phyloP scores from a whole-genome alignment of 1,140 invertebrate species.

The Drosophila aff. region DNA sequence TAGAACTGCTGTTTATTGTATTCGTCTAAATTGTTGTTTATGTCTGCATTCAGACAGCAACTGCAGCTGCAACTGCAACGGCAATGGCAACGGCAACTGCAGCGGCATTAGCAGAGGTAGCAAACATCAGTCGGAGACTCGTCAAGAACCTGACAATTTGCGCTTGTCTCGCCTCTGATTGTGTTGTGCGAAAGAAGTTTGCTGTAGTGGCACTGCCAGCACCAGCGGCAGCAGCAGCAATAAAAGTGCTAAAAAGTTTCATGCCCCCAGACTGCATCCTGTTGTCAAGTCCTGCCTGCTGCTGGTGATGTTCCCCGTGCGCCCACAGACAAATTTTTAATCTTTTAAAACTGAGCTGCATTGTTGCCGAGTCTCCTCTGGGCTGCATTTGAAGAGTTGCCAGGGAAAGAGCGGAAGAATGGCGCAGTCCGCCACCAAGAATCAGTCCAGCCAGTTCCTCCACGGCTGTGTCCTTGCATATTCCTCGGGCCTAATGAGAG shows the following conservation, averaged over 20 bases:
- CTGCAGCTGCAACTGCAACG: slow-evolving; percentile 39
- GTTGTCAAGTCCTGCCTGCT: slow-evolving; percentile 47
- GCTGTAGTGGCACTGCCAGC: slow-evolving; percentile 23
- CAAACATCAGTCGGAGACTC: slow-evolving; percentile 38
- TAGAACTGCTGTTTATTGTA: slow-evolving; percentile 44
- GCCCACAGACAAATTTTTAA: slow-evolving; percentile 66
- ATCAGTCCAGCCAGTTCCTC: slow-evolving; percentile 5
- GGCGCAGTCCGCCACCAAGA: slow-evolving; percentile 26
- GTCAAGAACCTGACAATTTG: slow-evolving; percentile 81
- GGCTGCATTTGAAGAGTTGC: slow-evolving; percentile 55
- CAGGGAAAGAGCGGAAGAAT: slow-evolving; percentile 27
- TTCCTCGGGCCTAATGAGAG: slow-evolving; percentile 54
- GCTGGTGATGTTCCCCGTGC: slow-evolving; percentile 15
- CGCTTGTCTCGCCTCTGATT: slow-evolving; percentile 48
- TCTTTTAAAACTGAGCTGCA: slow-evolving; percentile 70
- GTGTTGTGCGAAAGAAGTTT: slow-evolving; percentile 31
- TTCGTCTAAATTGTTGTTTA: slow-evolving; percentile 60
- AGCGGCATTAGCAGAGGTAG: slow-evolving; percentile 37
- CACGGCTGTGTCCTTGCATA: slow-evolving; percentile 39
- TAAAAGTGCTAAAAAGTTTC: slow-evolving; percentile 81
- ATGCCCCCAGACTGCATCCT: slow-evolving; percentile 77
- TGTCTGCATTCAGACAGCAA: slow-evolving; percentile 47
- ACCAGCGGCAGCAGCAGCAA: slow-evolving; percentile 67
- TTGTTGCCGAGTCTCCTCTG: slow-evolving; percentile 34
- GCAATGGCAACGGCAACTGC: slow-evolving; percentile 14